phyloP scores from a whole-genome alignment of 1,140 invertebrate species.

The Trichonephila inaurata region DNA sequence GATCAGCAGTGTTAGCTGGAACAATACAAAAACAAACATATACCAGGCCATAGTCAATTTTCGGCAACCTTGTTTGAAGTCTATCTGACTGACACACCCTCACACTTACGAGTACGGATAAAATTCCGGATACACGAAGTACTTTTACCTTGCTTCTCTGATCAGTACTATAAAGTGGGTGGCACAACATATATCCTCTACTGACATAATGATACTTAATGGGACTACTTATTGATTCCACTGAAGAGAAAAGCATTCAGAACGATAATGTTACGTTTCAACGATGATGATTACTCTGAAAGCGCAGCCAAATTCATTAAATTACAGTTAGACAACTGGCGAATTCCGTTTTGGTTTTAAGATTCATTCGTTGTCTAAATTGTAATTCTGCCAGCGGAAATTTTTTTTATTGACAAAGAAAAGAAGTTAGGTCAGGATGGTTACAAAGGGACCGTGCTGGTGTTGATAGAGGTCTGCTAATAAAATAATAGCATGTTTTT shows the following conservation, averaged over 20 bases:
- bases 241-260: constrained; percentile 24
- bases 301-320: constrained; percentile 21
- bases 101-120: constrained; percentile 33
- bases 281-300: constrained; percentile 14
- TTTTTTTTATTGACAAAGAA: constrained; percentile 56
- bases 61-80: constrained; percentile 14
- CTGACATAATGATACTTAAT: constrained; percentile 71
- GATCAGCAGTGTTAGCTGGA: neutral
- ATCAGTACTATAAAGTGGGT: constrained; percentile 36
- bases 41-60: neutral
- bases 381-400: neutral
- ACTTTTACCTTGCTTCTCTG: neutral
- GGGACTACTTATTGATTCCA: constrained; percentile 42
- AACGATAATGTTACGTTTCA: constrained; percentile 55
- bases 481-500: constrained; percentile 50
- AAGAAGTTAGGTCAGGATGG: constrained; percentile 6
- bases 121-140: constrained; percentile 53
- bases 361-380: constrained; percentile 26
- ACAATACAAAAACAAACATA: neutral
- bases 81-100: constrained; percentile 54
- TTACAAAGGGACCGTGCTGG: neutral
- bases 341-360: constrained; percentile 33
- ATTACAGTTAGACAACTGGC: constrained; percentile 33
- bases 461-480: constrained; percentile 54
- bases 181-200: constrained; percentile 13